phyloP scores from a whole-genome alignment of 2,113 vertebrate genomes.

The Heterotilapia buettikoferi region DNA sequence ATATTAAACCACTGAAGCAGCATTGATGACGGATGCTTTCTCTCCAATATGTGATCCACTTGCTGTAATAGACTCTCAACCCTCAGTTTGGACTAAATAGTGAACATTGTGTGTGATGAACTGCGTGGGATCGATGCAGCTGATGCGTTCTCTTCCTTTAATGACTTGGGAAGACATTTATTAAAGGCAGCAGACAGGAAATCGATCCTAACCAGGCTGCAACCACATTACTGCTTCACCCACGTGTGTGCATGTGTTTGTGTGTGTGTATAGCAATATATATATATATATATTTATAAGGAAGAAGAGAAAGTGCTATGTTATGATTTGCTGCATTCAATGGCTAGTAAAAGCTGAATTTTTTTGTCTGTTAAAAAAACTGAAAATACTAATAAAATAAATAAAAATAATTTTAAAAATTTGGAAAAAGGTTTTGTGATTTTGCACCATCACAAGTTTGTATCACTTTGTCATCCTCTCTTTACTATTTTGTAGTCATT shows the following conservation, averaged over 20 bases:
- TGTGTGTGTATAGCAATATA: neutral
- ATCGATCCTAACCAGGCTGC: conserved; percentile 51
- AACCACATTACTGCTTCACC: conserved; percentile 35
- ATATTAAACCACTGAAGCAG: neutral
- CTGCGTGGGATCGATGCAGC: conserved; percentile 30
- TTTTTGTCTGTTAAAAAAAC: neutral
- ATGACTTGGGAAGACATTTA: conserved; percentile 57
- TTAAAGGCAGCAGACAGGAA: conserved; percentile 53
- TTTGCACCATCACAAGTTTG: neutral
- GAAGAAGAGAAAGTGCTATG: neutral
- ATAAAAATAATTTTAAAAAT: accelerated
- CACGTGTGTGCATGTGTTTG: neutral
- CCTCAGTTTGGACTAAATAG: conserved; percentile 32
- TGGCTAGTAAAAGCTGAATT: neutral
- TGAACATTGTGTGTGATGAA: conserved; percentile 42
- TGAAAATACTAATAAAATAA: neutral
- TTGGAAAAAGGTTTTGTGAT: neutral
- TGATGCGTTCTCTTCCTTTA: conserved; percentile 37
- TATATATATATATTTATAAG: neutral
- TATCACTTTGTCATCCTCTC: neutral
- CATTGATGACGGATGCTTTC: neutral
- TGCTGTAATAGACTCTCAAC: conserved; percentile 12
- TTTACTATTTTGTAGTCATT: neutral
- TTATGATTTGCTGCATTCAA: neutral
- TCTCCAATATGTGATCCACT: neutral